Conservation (phyloP, 2,113 vertebrate species). For the Stegastes partitus region DNA sequence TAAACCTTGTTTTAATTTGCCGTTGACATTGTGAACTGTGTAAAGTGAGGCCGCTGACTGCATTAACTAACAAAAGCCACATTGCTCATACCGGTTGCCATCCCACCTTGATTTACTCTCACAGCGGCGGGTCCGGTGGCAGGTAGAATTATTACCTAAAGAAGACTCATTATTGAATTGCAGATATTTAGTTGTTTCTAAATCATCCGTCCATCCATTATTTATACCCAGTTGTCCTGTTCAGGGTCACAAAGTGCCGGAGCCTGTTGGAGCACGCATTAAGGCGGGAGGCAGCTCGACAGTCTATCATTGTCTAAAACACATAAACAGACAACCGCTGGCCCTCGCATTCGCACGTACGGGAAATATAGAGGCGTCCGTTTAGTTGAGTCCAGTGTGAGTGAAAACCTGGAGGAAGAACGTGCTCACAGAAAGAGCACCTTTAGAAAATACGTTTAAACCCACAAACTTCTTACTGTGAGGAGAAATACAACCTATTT, state of each 20-base stretch:
- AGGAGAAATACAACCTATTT: background rate
- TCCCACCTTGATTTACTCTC: background rate
- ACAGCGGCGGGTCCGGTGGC: background rate
- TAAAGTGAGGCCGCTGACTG: background rate
- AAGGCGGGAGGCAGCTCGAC: background rate
- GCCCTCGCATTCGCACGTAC: background rate
- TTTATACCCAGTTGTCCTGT: background rate
- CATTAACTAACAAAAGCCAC: background rate
- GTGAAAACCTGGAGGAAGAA: background rate
- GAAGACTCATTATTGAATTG: conserved; percentile 27
- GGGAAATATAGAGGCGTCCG: no score
- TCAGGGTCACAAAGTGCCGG: conserved; percentile 10
- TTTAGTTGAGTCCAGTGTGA: no score
- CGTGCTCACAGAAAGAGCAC: background rate
- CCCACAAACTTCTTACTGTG: background rate
- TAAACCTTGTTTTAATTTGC: background rate
- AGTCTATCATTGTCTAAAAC: conserved; percentile 11
- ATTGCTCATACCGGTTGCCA: background rate
- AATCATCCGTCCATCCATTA: conserved; percentile 2
- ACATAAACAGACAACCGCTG: background rate
- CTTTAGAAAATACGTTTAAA: background rate
- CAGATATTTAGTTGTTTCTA: conserved; percentile 7
- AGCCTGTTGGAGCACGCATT: background rate
- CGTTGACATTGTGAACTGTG: background rate
- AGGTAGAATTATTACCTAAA: conserved; percentile 16